phyloP scores from a whole-genome alignment of 2,113 vertebrate species.

The Chroicocephalus ridibundus region DNA sequence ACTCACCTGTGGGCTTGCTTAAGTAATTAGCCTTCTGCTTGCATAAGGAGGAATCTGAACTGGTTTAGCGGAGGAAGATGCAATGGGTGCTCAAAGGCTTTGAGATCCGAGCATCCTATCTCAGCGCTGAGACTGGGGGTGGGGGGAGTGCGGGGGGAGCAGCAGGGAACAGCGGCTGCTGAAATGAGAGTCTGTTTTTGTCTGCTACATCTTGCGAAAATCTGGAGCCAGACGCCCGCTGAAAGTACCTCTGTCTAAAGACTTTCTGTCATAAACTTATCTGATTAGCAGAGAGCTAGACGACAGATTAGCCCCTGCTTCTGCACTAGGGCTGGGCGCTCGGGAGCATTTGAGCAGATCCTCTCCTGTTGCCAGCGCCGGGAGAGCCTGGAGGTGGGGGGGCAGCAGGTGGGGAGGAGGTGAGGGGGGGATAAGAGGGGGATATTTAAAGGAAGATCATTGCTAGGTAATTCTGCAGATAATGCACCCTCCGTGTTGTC shows the following conservation, averaged over 20 bases:
- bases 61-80: not conserved
- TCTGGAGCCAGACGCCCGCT: constrained; percentile 42
- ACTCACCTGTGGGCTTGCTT: constrained; percentile 66
- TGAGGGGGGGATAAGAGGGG: not conserved
- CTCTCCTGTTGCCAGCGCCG: not conserved
- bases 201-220: not conserved
- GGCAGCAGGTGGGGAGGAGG: not conserved
- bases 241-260: constrained; percentile 45
- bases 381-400: not conserved
- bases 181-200: not conserved
- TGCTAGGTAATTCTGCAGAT: constrained; percentile 17
- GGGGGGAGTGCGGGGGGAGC: not conserved
- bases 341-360: not conserved
- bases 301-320: constrained; percentile 46
- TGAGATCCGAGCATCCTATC: not conserved
- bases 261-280: constrained; percentile 52
- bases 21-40: constrained; percentile 58
- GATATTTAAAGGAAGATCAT: constrained; percentile 43
- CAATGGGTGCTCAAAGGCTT: constrained; percentile 7
- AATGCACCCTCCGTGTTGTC: not conserved
- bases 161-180: not conserved
- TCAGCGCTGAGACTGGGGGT: not conserved
- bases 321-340: not conserved
- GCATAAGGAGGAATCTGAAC: constrained; percentile 49
- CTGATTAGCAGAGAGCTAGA: constrained; percentile 58